These are phyloP conservation scores for Marronus borbonicus DNA, from an alignment of 2,888 invertebrate genomes.

Conservation along the genomic window DNA sequence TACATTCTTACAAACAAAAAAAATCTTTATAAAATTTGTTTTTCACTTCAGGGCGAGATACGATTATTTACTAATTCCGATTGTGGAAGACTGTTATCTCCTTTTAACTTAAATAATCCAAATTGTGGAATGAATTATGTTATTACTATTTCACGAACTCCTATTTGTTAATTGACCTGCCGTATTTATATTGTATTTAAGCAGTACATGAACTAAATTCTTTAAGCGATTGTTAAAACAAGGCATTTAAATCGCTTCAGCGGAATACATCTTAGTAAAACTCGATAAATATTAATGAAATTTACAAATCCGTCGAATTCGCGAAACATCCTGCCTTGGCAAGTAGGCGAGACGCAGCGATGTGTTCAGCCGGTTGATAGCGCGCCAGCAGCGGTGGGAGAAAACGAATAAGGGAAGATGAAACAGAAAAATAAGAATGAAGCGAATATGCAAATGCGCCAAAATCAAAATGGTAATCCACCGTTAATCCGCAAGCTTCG, in stretches of 20 bases:
- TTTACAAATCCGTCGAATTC: constrained; percentile 30
- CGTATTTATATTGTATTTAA: too few relatives aligned
- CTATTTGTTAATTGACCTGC: too few relatives aligned
- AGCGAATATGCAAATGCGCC: constrained; percentile 46
- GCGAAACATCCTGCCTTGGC: not conserved
- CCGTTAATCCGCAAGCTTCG: constrained; percentile 44
- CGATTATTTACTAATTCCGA: too few relatives aligned
- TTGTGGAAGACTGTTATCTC: too few relatives aligned
- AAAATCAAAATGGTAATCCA: constrained; percentile 51
- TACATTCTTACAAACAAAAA: too few relatives aligned
- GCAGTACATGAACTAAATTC: not conserved
- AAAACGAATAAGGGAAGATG: constrained; percentile 19
- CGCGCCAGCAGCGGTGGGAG: not conserved
- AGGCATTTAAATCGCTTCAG: not conserved
- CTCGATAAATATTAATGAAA: constrained; percentile 41
- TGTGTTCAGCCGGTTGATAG: constrained; percentile 1
- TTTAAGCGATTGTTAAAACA: constrained; percentile 4
- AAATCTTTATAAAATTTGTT: too few relatives aligned
- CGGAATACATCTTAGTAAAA: not conserved
- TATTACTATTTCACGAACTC: too few relatives aligned
- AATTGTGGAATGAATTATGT: too few relatives aligned
- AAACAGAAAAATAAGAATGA: constrained; percentile 14
- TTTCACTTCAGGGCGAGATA: too few relatives aligned
- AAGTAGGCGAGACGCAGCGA: not conserved
- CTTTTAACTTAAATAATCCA: too few relatives aligned